Base-by-base conservation (phyloP, 2,888 invertebrate species). In the Leucania comma region DNA sequence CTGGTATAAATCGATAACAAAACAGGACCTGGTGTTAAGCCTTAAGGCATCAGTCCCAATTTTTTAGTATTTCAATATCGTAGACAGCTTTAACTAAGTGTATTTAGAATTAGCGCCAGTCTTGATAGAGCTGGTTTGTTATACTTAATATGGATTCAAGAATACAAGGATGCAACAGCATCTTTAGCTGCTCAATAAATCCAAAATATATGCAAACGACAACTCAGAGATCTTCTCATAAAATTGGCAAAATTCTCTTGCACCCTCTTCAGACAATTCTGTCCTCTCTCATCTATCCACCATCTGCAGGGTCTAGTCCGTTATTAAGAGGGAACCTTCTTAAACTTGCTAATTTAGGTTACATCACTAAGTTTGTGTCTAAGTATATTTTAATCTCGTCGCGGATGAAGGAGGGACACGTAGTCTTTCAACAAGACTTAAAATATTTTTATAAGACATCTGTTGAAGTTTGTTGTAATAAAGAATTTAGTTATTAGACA, bases 341-440 rank as follows among this genome's bases (percentile, higher is more conserved):
- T 67, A 35, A 26, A 75, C 57, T 58, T 57, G 26, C 42, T 46
- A 51, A 72, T 75, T 57, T 51, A 35, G 50, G 12, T 75, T 57
- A 20, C 20, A 51, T 48, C 32, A 46, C 57, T 14, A 68, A 48
- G 22, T 53, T 46, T 35, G 35, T 57, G 51, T n/a, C 26, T 14
- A 66, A 42, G 14, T 22, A 56, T 24, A 20, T 42, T 56, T 56
- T 26, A 24, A 58, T 51, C 42, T 46, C 32, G 12, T 53, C 53
- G 42, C 20, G 26, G 42, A 26, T 70, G 12, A 5, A 14, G 8
- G 32, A 42, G 10, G 12, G n/a, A 32, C 26, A 38, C 10, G n/a
- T 3, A 38, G 26, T 26, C 24, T 8, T 20, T 20, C 12, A 14
- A 14, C 14, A 3, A 42, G 17, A n/a, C 17, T n/a, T 17, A n/a